Percentiles rank a stretch among this genome's conserved stretches.
phyloP scores from a whole-genome alignment of 2,797 vertebrate species.

The Alcedo atthis region DNA sequence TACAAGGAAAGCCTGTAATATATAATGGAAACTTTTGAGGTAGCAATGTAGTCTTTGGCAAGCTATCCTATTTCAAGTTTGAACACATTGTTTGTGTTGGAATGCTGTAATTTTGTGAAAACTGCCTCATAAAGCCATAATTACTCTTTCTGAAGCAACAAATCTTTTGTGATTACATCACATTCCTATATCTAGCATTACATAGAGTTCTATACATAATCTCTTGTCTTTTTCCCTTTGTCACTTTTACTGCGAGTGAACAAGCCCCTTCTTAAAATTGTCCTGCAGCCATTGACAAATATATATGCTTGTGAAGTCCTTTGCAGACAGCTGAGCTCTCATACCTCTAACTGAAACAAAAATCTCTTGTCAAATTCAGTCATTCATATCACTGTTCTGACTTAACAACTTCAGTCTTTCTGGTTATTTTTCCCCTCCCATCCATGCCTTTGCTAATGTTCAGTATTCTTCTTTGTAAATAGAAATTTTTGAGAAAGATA shows the following conservation, averaged over 20 bases:
- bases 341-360: not conserved
- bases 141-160: not conserved
- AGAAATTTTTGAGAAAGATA: not conserved
- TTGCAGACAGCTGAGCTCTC: not conserved
- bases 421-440: not conserved
- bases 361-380: not conserved
- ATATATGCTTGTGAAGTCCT: not conserved
- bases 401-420: not conserved
- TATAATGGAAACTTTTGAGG: not conserved
- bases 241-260: not conserved
- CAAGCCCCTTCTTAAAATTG: not conserved
- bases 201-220: rapidly evolving
- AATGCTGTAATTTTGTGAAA: not conserved
- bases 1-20: not conserved
- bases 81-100: not conserved
- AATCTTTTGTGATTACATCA: not conserved
- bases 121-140: not conserved
- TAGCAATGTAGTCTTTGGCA: not conserved
- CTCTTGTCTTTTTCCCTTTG: not conserved
- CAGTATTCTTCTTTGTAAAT: not conserved
- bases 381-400: not conserved
- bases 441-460: not conserved
- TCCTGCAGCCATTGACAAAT: not conserved
- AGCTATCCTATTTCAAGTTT: not conserved
- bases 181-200: not conserved